Percentiles rank a stretch among this genome's conserved stretches.
Evolutionary conservation across 2,113 vertebrate genomes (phyloP).

Genomic region (Hemiscyllium ocellatum): DNA sequence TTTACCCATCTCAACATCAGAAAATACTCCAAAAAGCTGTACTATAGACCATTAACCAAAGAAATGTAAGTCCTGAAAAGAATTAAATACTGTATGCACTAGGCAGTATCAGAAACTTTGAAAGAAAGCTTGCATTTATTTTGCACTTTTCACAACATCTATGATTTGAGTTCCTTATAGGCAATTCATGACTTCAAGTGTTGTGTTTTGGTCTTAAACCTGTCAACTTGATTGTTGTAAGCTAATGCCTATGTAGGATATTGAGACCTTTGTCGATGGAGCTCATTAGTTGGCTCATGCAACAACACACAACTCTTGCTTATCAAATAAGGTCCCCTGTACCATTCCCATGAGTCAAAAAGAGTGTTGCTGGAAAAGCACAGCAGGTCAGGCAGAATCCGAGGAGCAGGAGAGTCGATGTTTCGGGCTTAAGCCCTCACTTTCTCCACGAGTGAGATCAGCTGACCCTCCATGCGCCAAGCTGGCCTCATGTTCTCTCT

Average conservation of each 20-base stretch:
- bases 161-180: not conserved
- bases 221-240: not conserved
- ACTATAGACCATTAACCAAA: not conserved
- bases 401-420: no score
- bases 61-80: not conserved
- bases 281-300: not conserved
- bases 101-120: not conserved
- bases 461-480: not conserved
- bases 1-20: not conserved
- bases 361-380: no score
- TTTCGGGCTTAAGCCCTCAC: no score
- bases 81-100: not conserved
- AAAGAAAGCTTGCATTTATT: constrained; percentile 4
- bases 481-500: not conserved
- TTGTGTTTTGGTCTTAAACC: not conserved
- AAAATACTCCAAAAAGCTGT: not conserved
- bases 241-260: not conserved
- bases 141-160: not conserved
- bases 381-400: no score
- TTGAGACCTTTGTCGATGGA: not conserved
- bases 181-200: no score
- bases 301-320: no score
- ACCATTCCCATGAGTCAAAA: not conserved
- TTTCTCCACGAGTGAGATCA: not conserved
- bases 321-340: not conserved